Evolutionary conservation across 2,113 vertebrate species (phyloP).

Genomic region (Antennarius striatus): DNA sequence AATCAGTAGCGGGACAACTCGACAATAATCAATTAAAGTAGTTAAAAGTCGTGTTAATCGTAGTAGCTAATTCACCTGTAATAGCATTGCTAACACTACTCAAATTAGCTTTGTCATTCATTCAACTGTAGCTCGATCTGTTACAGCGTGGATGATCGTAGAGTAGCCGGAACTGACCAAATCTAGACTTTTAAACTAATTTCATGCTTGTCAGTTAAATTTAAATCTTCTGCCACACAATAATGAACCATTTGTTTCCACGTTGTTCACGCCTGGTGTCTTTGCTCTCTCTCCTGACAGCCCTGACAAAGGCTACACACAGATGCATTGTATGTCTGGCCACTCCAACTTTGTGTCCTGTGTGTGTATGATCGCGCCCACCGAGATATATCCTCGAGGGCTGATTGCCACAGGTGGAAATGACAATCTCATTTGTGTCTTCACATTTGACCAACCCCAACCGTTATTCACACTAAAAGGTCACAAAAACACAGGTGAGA

Average conservation of each 20-base stretch:
- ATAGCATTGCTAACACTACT: conserved; percentile 30
- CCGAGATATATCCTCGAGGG: conserved; percentile 88
- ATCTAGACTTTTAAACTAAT: too few relatives aligned
- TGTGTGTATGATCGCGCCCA: conserved; percentile 92
- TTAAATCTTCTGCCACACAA: not conserved
- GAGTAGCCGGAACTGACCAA: too few relatives aligned
- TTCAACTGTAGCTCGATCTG: conserved; percentile 3
- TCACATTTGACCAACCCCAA: conserved; percentile 85
- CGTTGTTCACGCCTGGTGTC: not conserved
- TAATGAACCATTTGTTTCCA: not conserved
- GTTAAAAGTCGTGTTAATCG: not conserved
- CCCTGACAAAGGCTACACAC: conserved; percentile 86
- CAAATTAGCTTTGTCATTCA: conserved; percentile 77
- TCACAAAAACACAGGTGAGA: conserved; percentile 93
- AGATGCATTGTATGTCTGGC: conserved; percentile 93
- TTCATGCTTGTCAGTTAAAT: not conserved
- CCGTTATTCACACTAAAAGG: conserved; percentile 89
- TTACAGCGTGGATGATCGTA: not conserved
- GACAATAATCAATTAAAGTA: not conserved
- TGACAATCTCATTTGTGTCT: conserved; percentile 95
- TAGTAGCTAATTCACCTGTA: conserved; percentile 10
- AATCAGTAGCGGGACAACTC: rapidly evolving
- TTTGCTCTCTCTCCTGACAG: conserved; percentile 72
- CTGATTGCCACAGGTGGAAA: conserved; percentile 95
- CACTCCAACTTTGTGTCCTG: conserved; percentile 96